Evolutionary conservation across 2,888 invertebrate species (phyloP), one percentile per base, ranked within the genome.

Genomic region (Patella ulyssiponensis): DNA sequence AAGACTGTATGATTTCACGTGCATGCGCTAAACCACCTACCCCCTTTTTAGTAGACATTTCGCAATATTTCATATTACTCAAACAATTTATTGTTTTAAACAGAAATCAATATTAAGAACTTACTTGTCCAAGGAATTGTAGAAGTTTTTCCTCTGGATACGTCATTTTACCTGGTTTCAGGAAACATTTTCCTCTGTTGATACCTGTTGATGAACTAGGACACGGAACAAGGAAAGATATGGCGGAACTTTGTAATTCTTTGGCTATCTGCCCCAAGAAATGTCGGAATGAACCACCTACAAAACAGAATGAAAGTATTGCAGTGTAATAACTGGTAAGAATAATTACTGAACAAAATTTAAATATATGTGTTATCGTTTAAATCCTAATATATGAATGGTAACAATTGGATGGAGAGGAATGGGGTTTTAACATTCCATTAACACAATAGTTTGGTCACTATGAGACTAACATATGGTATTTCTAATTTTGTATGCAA

Each of bases 241-340:
- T 77, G 0, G 85, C n/a, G 4, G 88, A 83, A 44, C 87, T 85
- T 80, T 90, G 90, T 7, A 92, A 81, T 78, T 92, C 91, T 58
- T 86, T 85, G 0, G 90, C 89, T 75, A 90, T 86, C 82, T 90
- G 90, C 84, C 90, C 89, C 74, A 92, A 85, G 80, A 91, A 92
- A 78, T 92, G 92, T 15, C 92, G 86, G 85, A 92, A 92, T 12
- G 91, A 92, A 5, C 92, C 92, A 89, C 91, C 91, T 91, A 79
- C 14, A 81, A 82, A 54, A 58, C 27, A 53, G 20, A 74, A 44
- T 44, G 44, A 44, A 44, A 44, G 44, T 44, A 44, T 44, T 44
- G 44, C 5, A 44, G 44, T 44, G 5, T 44, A 44, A 44, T 44
- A 44, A 44, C 44, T 44, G 44, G 9, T 27, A 4, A 33, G 3